Conservation (phyloP, 64 coral and sea anemone genomes). For the Pocillopora verrucosa region DNA sequence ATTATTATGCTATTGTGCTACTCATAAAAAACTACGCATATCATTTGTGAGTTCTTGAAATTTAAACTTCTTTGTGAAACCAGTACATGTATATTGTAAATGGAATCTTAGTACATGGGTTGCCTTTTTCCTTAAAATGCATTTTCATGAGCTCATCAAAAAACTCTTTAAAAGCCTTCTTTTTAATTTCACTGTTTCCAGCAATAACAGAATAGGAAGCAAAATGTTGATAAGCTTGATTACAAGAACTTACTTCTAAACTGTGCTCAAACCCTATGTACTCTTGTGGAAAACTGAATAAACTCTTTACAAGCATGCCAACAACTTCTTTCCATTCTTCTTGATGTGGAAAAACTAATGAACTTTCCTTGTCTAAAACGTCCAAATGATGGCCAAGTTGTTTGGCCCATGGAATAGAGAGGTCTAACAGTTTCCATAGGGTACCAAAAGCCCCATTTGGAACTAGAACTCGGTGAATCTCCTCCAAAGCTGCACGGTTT, state of each 20-base stretch:
- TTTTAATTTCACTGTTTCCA: neutral
- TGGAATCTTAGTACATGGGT: neutral
- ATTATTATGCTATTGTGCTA: no score
- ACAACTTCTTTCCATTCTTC: slow-evolving; percentile 1
- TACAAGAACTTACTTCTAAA: neutral
- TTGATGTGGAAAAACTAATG: neutral
- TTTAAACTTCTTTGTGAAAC: slow-evolving; percentile 2
- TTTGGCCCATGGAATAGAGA: neutral
- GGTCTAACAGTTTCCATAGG: slow-evolving; percentile 45
- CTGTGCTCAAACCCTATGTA: neutral
- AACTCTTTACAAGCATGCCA: neutral
- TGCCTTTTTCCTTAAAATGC: slow-evolving; percentile 13
- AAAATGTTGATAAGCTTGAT: slow-evolving; percentile 7
- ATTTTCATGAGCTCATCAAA: slow-evolving; percentile 8
- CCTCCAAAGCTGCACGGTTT: slow-evolving; percentile 54
- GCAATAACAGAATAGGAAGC: slow-evolving; percentile 7
- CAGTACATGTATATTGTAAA: slow-evolving; percentile 27
- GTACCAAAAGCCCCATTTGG: slow-evolving; percentile 65
- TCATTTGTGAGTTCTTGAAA: neutral
- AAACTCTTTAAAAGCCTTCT: slow-evolving; percentile 1
- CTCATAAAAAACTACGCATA: no score
- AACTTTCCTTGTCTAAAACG: neutral
- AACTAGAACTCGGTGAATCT: slow-evolving; percentile 79
- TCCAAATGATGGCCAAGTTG: neutral
- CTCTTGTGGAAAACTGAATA: slow-evolving; percentile 16